A percentile compares a stretch with the other conserved stretches of the same genome.
These are phyloP conservation scores for Sepiola atlantica DNA, from an alignment of 2,888 invertebrate genomes.

Conservation along the genomic window DNA sequence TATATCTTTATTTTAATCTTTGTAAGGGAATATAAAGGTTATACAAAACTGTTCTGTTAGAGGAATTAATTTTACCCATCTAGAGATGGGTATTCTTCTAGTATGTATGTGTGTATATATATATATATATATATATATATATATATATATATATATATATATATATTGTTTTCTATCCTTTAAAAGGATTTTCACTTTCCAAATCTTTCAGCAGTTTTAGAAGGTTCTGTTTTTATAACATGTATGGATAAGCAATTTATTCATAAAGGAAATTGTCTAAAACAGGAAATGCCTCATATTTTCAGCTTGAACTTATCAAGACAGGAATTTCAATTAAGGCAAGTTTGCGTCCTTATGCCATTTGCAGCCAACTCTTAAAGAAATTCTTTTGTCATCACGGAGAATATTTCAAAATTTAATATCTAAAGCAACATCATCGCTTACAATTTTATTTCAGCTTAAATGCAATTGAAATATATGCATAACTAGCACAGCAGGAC, in stretches of 20 bases:
- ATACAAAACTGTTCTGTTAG: no score
- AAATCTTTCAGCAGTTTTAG: neutral
- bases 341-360: neutral
- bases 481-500: neutral
- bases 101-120: no score
- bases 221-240: neutral
- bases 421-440: neutral
- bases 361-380: neutral
- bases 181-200: neutral
- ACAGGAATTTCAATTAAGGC: neutral
- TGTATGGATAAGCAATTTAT: neutral
- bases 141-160: no score
- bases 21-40: no score
- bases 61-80: no score
- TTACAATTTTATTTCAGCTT: neutral
- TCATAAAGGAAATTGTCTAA: slow-evolving; percentile 15
- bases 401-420: neutral
- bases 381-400: neutral
- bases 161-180: neutral
- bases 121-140: no score
- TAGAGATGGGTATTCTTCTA: no score
- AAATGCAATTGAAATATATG: neutral
- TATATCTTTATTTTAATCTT: no score
- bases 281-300: neutral
- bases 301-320: slow-evolving; percentile 19